A percentile compares a stretch with the other conserved stretches of the same genome.
phyloP scores from a whole-genome alignment of 1,140 invertebrate species.

The Bombus confusus region DNA sequence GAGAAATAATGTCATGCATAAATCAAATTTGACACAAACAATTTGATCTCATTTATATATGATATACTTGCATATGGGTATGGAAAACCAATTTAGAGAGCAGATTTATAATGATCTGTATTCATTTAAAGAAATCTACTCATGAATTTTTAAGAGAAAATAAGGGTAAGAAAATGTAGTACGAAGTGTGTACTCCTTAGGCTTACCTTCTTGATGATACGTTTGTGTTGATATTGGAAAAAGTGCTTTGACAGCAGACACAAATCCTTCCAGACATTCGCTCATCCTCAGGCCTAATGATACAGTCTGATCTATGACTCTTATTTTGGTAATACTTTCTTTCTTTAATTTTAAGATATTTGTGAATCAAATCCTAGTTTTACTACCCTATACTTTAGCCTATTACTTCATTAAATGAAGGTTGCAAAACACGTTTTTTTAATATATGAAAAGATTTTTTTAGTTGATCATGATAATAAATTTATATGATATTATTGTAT shows the following conservation, averaged over 20 bases:
- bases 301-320: slow-evolving; percentile 80
- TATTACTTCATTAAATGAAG: slow-evolving; percentile 53
- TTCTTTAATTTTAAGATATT: slow-evolving; percentile 69
- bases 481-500: slow-evolving; percentile 26
- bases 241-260: slow-evolving; percentile 82
- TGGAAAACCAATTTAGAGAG: slow-evolving; percentile 57
- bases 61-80: slow-evolving; percentile 53
- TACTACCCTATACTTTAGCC: slow-evolving; percentile 53
- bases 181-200: slow-evolving; percentile 77
- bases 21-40: slow-evolving; percentile 56
- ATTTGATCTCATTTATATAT: slow-evolving; percentile 49
- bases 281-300: slow-evolving; percentile 82
- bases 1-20: slow-evolving; percentile 64
- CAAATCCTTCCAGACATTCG: slow-evolving; percentile 83
- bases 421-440: slow-evolving; percentile 47
- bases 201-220: slow-evolving; percentile 82
- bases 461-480: slow-evolving; percentile 13
- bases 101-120: slow-evolving; percentile 49
- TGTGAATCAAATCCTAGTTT: slow-evolving; percentile 58
- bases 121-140: slow-evolving; percentile 59
- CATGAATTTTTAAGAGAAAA: slow-evolving; percentile 63
- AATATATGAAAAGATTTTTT: slow-evolving; percentile 22
- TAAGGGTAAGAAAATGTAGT: slow-evolving; percentile 73
- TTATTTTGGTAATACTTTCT: slow-evolving; percentile 76
- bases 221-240: slow-evolving; percentile 82